Conservation (phyloP, 2,888 invertebrate genomes). For the Selenia dentaria region DNA sequence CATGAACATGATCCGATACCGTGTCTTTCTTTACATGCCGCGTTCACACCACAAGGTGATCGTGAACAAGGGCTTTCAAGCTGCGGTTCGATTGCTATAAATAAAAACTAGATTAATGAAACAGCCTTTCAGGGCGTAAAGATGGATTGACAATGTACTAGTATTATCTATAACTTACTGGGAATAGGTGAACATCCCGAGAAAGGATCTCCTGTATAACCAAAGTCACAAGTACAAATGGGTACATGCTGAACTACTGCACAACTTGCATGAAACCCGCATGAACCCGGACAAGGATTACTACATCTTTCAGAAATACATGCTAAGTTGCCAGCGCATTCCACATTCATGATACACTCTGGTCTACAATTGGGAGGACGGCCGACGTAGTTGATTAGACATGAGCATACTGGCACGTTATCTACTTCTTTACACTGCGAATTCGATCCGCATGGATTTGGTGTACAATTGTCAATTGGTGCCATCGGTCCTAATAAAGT, state of each 20-base stretch:
- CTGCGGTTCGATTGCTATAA: conserved; percentile 83
- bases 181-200: conserved; percentile 87
- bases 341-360: conserved; percentile 89
- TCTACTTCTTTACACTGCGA: conserved; percentile 89
- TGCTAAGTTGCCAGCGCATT: conserved; percentile 89
- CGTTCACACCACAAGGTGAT: conserved; percentile 94
- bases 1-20: conserved; percentile 93
- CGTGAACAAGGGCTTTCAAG: conserved; percentile 88
- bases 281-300: conserved; percentile 90
- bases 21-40: conserved; percentile 92
- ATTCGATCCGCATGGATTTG: conserved; percentile 91
- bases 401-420: conserved; percentile 89
- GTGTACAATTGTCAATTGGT: conserved; percentile 86
- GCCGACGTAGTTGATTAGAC: conserved; percentile 89
- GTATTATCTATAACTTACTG: conserved; percentile 72
- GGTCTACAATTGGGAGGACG: conserved; percentile 92
- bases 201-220: conserved; percentile 92
- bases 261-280: conserved; percentile 89
- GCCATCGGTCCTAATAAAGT: conserved; percentile 49
- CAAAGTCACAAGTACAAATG: conserved; percentile 88
- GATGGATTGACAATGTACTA: too few species aligned
- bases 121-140: too few species aligned
- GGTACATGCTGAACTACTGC: conserved; percentile 89
- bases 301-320: conserved; percentile 90
- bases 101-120: too few species aligned